A percentile compares a stretch with the other conserved stretches of the same genome.
These are phyloP conservation scores for Nyctibius bracteatus DNA, from an alignment of 2,113 vertebrate species.

Conservation along the genomic window DNA sequence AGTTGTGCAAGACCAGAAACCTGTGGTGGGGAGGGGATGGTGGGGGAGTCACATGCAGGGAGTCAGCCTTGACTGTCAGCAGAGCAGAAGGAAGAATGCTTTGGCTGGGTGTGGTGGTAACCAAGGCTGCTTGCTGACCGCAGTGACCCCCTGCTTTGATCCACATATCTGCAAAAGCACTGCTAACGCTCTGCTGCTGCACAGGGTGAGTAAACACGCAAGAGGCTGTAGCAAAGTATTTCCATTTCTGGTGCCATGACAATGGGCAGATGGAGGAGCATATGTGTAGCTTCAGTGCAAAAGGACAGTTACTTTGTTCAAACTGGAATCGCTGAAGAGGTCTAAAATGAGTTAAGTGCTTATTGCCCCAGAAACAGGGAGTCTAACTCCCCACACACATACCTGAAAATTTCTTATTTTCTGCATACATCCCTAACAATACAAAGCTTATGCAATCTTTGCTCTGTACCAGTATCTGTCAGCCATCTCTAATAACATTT, in stretches of 20 bases:
- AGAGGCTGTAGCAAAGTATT: neutral
- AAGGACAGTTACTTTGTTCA: neutral
- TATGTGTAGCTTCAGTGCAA: neutral
- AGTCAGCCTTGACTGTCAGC: slow-evolving; percentile 50
- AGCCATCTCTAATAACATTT: neutral
- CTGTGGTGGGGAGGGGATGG: slow-evolving; percentile 42
- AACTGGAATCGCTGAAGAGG: neutral
- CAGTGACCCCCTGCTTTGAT: slow-evolving; percentile 59
- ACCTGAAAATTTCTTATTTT: neutral
- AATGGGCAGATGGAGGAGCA: slow-evolving; percentile 25
- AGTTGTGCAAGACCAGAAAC: slow-evolving; percentile 65
- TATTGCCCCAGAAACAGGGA: neutral
- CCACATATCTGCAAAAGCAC: neutral
- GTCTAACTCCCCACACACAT: fast-evolving
- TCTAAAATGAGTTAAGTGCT: neutral
- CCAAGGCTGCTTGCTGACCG: slow-evolving; percentile 20
- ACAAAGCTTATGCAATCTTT: neutral
- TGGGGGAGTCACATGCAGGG: slow-evolving; percentile 48
- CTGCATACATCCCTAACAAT: neutral
- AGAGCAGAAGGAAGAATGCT: slow-evolving; percentile 50
- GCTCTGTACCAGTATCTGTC: neutral
- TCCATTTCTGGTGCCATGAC: neutral
- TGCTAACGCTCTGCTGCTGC: neutral
- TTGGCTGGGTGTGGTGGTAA: slow-evolving; percentile 20
- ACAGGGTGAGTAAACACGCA: neutral